Percentiles rank a stretch among this genome's conserved stretches.
phyloP scores from a whole-genome alignment of 2,888 invertebrate species.

The Cactoblastis cactorum region DNA sequence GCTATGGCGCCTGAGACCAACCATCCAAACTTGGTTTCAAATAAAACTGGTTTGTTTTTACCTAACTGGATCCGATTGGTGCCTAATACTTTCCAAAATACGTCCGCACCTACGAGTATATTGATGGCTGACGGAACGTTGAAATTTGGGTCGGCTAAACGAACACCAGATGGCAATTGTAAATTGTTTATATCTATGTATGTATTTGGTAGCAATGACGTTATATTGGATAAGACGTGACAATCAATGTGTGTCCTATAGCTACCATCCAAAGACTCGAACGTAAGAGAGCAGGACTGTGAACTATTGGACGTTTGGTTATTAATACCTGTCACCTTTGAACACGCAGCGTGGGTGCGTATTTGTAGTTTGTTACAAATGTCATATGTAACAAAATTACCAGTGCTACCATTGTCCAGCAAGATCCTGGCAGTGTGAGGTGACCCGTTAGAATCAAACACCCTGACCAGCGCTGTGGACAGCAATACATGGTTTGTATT shows the following conservation, averaged over 20 bases:
- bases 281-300: slow-evolving; percentile 16
- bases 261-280: slow-evolving; percentile 9
- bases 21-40: background rate
- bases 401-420: background rate
- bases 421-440: background rate
- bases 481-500: background rate
- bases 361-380: background rate
- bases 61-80: background rate
- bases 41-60: slow-evolving; percentile 2
- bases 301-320: slow-evolving; percentile 6
- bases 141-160: slow-evolving; percentile 24
- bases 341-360: background rate
- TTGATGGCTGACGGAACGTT: slow-evolving; percentile 23
- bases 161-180: slow-evolving; percentile 10
- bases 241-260: slow-evolving; percentile 4
- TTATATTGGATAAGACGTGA: slow-evolving; percentile 14
- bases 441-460: background rate
- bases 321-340: background rate
- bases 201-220: slow-evolving; percentile 16
- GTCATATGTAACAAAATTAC: no score
- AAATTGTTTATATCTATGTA: slow-evolving; percentile 11
- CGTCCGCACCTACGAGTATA: slow-evolving; percentile 21
- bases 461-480: background rate
- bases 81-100: background rate
- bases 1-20: no score